These are phyloP conservation scores for Hyposoter didymator DNA, from an alignment of 2,888 invertebrate species.

Conservation along the genomic window DNA sequence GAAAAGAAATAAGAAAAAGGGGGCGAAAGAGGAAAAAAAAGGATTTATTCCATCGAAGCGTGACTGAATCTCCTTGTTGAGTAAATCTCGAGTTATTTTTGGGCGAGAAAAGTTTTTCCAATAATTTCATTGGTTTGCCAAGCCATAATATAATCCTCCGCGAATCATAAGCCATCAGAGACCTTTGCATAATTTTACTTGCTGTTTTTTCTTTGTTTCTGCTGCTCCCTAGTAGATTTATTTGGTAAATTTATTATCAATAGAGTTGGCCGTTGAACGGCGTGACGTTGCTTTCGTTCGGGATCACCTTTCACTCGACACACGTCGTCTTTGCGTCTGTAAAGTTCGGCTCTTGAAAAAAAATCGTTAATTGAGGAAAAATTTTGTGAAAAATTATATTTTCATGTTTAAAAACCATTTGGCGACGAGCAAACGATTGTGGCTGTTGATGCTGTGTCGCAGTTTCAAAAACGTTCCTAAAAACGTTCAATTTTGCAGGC, in stretches of 20 bases:
- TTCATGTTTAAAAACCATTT: background rate
- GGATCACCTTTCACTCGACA: background rate
- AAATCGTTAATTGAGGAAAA: background rate
- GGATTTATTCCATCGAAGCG: constrained; percentile 26
- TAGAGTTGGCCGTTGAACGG: constrained; percentile 63
- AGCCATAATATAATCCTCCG: constrained; percentile 42
- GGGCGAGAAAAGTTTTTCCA: constrained; percentile 29
- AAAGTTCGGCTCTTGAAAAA: background rate
- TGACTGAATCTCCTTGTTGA: constrained; percentile 36
- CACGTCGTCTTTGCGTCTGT: constrained; percentile 1
- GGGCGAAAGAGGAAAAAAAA: constrained; percentile 16
- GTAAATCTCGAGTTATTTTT: constrained; percentile 15
- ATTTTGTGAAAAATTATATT: background rate
- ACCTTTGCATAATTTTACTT: constrained; percentile 50
- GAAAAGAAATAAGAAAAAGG: background rate
- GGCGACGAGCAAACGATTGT: background rate
- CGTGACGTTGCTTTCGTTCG: constrained; percentile 29
- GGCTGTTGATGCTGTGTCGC: background rate
- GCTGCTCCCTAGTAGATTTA: constrained; percentile 41
- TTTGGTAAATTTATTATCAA: constrained; percentile 17
- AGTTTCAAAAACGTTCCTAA: background rate
- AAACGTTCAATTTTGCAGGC: background rate
- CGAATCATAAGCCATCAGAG: constrained; percentile 31
- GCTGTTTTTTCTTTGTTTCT: constrained; percentile 28
- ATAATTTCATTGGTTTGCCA: constrained; percentile 5